phyloP scores from a whole-genome alignment of 2,888 invertebrate genomes.

The Rhodophaea formosa region DNA sequence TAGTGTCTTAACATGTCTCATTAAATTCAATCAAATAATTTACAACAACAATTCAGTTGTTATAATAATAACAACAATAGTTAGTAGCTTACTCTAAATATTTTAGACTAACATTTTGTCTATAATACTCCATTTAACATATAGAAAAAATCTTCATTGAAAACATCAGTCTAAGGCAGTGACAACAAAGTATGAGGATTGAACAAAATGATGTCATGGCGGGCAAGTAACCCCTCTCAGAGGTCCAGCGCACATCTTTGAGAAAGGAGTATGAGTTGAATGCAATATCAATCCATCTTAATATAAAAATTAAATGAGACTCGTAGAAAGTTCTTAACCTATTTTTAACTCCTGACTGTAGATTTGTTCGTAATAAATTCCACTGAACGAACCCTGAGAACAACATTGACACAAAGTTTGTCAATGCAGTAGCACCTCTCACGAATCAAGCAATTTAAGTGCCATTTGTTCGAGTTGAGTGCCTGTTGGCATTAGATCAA shows the following conservation, averaged over 20 bases:
- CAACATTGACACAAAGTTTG: background rate
- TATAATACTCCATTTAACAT: constrained; percentile 63
- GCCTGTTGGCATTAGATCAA: background rate
- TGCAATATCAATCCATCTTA: constrained; percentile 24
- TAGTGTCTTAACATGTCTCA: constrained; percentile 59
- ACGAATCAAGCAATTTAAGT: background rate
- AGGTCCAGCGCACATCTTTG: background rate
- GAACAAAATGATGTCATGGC: constrained; percentile 26
- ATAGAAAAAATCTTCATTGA: constrained; percentile 65
- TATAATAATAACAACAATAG: constrained; percentile 70
- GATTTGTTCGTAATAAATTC: constrained; percentile 24
- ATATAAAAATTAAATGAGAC: constrained; percentile 42
- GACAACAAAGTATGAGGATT: constrained; percentile 64
- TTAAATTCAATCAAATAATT: constrained; percentile 75
- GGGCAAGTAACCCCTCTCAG: constrained; percentile 19
- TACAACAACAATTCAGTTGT: constrained; percentile 71
- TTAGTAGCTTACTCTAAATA: constrained; percentile 56
- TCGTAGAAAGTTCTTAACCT: constrained; percentile 43
- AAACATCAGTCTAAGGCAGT: constrained; percentile 80
- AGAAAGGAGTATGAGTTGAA: background rate
- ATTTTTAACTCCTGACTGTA: constrained; percentile 20
- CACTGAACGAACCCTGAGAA: background rate
- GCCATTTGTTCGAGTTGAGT: background rate
- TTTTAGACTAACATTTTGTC: constrained; percentile 56
- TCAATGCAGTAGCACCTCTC: constrained; percentile 11